These are phyloP conservation scores for Leptarthrus brevirostris DNA, from an alignment of 2,888 invertebrate species.

Conservation along the genomic window DNA sequence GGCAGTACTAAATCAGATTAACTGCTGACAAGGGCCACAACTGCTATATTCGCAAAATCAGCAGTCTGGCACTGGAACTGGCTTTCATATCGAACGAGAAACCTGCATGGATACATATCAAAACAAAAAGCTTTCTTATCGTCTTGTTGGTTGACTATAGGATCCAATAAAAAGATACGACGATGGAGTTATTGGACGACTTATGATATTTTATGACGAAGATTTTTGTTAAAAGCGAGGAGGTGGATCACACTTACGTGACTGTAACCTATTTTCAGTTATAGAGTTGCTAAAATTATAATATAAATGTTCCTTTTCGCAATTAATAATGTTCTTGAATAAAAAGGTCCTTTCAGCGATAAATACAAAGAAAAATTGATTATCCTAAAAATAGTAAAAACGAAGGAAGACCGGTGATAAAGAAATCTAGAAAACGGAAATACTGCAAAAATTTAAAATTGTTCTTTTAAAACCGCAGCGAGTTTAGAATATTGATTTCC, in stretches of 20 bases:
- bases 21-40: conserved; percentile 9
- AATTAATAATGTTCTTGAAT: no score
- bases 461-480: background rate
- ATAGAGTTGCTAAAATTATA: no score
- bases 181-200: background rate
- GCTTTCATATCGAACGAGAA: background rate
- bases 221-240: background rate
- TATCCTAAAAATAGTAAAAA: no score
- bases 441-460: background rate
- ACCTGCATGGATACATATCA: background rate
- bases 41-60: conserved; percentile 17
- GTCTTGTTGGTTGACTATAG: conserved; percentile 1
- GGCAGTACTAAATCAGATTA: conserved; percentile 33
- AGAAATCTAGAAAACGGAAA: no score
- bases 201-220: background rate
- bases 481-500: background rate
- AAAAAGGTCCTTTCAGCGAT: no score
- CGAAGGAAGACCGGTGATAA: no score
- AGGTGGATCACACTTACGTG: no score
- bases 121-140: background rate
- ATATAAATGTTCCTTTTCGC: no score
- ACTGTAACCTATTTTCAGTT: no score
- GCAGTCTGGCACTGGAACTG: background rate
- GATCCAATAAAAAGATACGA: background rate
- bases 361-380: no score